Conservation (phyloP, 2,113 vertebrate species). For the Dicerorhinus sumatrensis region DNA sequence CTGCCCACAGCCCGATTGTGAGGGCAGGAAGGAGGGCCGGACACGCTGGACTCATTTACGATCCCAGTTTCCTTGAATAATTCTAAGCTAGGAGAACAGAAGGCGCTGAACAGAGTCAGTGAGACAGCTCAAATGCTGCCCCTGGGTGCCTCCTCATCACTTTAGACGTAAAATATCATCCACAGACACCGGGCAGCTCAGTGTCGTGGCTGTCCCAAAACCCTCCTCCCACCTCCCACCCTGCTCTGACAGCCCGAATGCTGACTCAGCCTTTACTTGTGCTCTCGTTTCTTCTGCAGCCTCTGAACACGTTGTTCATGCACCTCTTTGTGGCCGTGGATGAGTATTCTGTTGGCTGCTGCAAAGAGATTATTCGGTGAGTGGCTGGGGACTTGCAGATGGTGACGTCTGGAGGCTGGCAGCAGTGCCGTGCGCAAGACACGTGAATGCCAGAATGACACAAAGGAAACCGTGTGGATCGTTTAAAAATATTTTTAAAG, state of each 20-base stretch:
- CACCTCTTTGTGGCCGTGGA: constrained; percentile 93
- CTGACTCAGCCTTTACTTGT: not conserved
- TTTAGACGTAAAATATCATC: not conserved
- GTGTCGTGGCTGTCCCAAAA: not conserved
- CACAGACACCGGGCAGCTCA: not conserved
- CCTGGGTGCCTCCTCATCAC: not conserved
- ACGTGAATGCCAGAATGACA: not conserved
- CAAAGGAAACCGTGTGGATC: not conserved
- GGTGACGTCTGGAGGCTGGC: not conserved
- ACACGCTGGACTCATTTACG: not conserved
- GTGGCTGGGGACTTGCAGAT: not conserved
- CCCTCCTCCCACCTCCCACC: not conserved
- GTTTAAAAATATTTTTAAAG: not conserved
- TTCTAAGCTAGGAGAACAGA: not conserved
- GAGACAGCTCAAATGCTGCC: not conserved
- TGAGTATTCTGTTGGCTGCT: constrained; percentile 82
- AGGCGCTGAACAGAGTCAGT: not conserved
- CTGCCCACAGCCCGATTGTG: not conserved
- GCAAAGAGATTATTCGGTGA: constrained; percentile 93
- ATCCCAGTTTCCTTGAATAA: constrained; percentile 32
- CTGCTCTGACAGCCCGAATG: not conserved
- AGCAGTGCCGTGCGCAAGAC: not conserved
- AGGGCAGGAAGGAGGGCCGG: not conserved
- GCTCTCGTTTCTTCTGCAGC: constrained; percentile 83
- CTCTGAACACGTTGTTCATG: constrained; percentile 95